Evolutionary conservation across 2,888 invertebrate species (phyloP), one percentile per base, ranked within the genome.

Genomic region (Sicus ferrugineus): DNA sequence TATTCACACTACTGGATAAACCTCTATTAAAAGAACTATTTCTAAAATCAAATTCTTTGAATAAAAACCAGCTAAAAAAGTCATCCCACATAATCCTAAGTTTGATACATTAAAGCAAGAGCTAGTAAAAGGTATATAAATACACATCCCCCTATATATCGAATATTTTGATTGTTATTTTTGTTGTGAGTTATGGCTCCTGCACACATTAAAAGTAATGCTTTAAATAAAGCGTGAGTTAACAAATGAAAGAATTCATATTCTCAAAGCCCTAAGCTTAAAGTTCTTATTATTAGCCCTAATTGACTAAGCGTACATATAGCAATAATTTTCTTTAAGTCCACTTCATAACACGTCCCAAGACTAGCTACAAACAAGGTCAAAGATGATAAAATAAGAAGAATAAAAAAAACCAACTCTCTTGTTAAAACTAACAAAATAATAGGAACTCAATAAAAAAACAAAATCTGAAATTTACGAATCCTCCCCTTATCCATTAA

Each of bases 281-380:
- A 86, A 85, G 88, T 87, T 84, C 88, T 88, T 83, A 92, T 89
- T 88, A 93, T 92, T 81, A 92, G 87, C 0, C 91, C 91, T 81
- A 93, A 86, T 81, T 93, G 92, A 2, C 91, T 92, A 84, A 93
- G 87, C 75, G 91, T 92, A 1, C 92, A 92, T 79, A 91, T 86
- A 80, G 92, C 92, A 90, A 93, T 91, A 89, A 91, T 90, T 86
- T 92, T 92, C 84, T 92, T 92, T 80, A 91, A 87, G 87, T 92
- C 92, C 77, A 85, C 88, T 72, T 90, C 89, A 88, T 87, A 89
- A 87, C 87, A 89, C 76, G 89, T 89, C 0, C 88, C 86, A 78
- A 89, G 81, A 0, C 89, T 88, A 2, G 89, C 86, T 77, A 88
- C 88, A 88, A 89, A 87, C 86, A 90, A 89, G 0, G 89, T 90